Conservation (phyloP, 2,113 vertebrate species). For the Phalacrocorax pelagicus region DNA sequence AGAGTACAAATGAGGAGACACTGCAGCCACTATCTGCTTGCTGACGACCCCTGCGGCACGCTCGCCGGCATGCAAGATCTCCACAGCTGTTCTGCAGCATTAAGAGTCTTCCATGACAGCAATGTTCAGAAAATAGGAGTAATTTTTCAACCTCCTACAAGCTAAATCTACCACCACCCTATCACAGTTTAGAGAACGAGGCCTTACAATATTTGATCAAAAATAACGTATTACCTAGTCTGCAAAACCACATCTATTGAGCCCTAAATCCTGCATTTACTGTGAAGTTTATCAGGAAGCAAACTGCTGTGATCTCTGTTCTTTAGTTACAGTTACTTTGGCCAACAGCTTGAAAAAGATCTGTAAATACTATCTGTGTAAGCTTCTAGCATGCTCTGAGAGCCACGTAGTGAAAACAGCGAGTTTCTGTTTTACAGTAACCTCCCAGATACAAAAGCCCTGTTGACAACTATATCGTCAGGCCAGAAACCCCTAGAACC, state of each 20-base stretch:
- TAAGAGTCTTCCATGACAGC: not conserved
- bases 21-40: not conserved
- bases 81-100: not conserved
- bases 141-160: not conserved
- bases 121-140: accelerated
- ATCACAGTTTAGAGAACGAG: not conserved
- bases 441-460: not conserved
- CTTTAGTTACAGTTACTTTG: not conserved
- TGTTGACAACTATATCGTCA: not conserved
- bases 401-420: not conserved
- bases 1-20: not conserved
- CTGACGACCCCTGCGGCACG: accelerated
- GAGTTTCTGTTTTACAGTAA: not conserved
- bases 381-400: not conserved
- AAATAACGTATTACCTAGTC: not conserved
- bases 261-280: not conserved
- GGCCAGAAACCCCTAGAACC: not conserved
- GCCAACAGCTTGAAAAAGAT: not conserved
- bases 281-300: not conserved
- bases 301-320: not conserved
- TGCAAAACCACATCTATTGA: not conserved
- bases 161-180: not conserved
- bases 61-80: accelerated
- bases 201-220: not conserved
- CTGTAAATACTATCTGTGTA: not conserved